Evolutionary conservation across 2,888 invertebrate genomes (phyloP), one percentile per base, ranked within the genome.

Genomic region (Eupelmus urozonus): DNA sequence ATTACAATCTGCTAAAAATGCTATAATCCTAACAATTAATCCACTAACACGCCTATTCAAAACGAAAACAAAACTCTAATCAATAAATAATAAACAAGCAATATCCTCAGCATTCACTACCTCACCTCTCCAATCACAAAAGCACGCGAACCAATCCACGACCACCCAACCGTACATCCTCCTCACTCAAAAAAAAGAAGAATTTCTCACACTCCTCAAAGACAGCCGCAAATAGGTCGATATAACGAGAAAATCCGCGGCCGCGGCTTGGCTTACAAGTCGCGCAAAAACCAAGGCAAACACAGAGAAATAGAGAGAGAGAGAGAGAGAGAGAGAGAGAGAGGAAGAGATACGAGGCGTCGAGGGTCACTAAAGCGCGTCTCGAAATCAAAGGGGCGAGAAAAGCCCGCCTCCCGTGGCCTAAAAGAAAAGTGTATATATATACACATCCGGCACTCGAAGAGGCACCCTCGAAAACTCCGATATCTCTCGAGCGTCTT

Each of bases 281-380:
- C 3, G n/a, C 20, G 27, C 27, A 57, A 27, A 70, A 70, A 70
- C 70, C 59, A 59, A 70, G 57, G 60, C 59, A 70, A 70, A 70
- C 42, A 60, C 4, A 57, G 23, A 25, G 62, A 42, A 7, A 13
- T 3, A 69, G n/a, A 34, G 20, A 27, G 18, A 13, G 34, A 23
- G 13, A 66, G 40, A 34, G 27, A 18, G 40, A 40, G 45, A 63
- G 63, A 45, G 27, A 53, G 13, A 66, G 29, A 49, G 18, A 20
- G 9, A 9, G 3, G 27, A 27, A 49, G 27, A 13, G 20, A 9
- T n/a, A 11, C 2, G 5, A 25, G 25, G 42, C 40, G 42, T 57
- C 42, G 57, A 69, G 69, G 57, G 69, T 69, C 57, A 40, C 40
- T 42, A 40, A 25, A 25, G 53, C 18, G 9, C 27, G 20, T 11